Base-by-base conservation (phyloP, 1,140 invertebrate genomes). In the Piezodorus guildinii region DNA sequence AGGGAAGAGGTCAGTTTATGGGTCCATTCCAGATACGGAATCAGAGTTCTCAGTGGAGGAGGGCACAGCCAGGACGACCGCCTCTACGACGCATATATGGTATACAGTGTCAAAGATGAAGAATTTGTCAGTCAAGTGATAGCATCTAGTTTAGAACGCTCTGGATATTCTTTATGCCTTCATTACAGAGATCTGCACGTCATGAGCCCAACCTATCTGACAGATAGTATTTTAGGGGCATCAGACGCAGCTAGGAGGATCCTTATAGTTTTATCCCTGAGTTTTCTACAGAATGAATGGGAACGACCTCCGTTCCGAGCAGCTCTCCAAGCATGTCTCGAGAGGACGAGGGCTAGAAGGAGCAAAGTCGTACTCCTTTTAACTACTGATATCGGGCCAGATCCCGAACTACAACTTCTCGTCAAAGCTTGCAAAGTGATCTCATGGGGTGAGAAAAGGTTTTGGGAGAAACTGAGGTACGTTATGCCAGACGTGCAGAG, bases 381-480 rank as follows among this genome's bases (percentile, higher is more conserved):
- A 59, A 83, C 79, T 67, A 72, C 85, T 65, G 78, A 83, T 15
- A 81, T 87, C 49, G 80, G 83, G 62, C 77, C 88, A 52, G 90
- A 93, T 72, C 84, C 88, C 15, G 89, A 94, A 71, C 75, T 94
- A 46, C 83, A 89, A 72, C 79, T 89, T 46, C 82, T 91, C 62
- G 78, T 94, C 15, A 87, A 90, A 71, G 89, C 87, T 64, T 90
- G 86, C 78, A 87, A 87, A 45, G 86, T 88, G 66, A 85, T 93
- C 27, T 80, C 86, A 71, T 91, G 88, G 87, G 87, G 87, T 61
- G 89, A 91, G 70, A 86, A 84, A 69, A 81, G 86, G 70, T 93
- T 93, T 78, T 91, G 89, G 90, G 87, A 91, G 70, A 93, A 93
- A 75, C 78, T 94, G 68, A 83, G 86, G 70, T 94, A 88, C 79